phyloP scores from a whole-genome alignment of 2,888 invertebrate genomes.

The Polyommatus iphigenia region DNA sequence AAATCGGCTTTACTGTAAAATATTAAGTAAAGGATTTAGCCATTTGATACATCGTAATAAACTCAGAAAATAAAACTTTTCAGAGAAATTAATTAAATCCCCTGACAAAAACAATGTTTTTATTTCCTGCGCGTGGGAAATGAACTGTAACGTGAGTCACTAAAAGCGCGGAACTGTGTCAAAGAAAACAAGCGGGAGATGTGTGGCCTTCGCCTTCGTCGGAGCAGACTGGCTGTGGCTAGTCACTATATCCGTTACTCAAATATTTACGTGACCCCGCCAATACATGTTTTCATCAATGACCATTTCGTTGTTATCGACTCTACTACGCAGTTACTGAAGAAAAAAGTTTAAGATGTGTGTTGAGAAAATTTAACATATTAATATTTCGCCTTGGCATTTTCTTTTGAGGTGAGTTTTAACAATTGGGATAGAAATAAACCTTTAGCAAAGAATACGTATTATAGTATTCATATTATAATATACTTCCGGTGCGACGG shows the following conservation, averaged over 20 bases:
- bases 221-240: background rate
- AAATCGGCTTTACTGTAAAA: too few species aligned
- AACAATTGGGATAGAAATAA: background rate
- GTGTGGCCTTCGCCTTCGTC: constrained; percentile 41
- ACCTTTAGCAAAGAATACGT: too few species aligned
- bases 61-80: background rate
- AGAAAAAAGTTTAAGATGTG: background rate
- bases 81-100: background rate
- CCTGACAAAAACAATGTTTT: constrained; percentile 28
- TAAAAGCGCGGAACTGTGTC: constrained; percentile 40
- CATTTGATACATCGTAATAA: background rate
- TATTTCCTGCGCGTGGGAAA: constrained; percentile 32
- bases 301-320: constrained; percentile 32
- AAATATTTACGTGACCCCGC: constrained; percentile 26
- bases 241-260: constrained; percentile 21
- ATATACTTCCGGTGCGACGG: too few species aligned
- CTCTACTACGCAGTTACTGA: background rate
- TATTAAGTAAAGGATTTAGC: background rate
- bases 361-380: background rate
- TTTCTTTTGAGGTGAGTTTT: background rate
- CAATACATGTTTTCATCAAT: constrained; percentile 37
- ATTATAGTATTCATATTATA: too few species aligned
- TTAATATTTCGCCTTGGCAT: background rate
- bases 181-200: constrained; percentile 42
- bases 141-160: constrained; percentile 42